Evolutionary conservation across 2,113 vertebrate genomes (phyloP).

Genomic region (Bucco capensis): DNA sequence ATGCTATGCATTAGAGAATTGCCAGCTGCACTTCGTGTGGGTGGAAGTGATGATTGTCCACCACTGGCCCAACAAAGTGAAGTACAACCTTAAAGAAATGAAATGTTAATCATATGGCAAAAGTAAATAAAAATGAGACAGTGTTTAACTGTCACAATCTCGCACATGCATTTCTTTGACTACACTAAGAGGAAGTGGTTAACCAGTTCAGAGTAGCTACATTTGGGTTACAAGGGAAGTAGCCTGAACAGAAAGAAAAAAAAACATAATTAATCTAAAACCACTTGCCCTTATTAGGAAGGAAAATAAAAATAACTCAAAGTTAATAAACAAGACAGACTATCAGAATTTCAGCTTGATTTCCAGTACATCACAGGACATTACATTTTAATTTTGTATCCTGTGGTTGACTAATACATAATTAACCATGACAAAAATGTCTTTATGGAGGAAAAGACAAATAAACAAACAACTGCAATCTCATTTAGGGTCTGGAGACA

Average conservation of each 20-base stretch:
- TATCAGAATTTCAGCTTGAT: neutral
- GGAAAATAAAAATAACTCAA: neutral
- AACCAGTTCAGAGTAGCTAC: neutral
- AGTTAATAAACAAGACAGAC: neutral
- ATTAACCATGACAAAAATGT: neutral
- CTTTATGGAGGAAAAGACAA: neutral
- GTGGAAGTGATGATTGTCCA: slow-evolving; percentile 25
- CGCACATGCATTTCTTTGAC: neutral
- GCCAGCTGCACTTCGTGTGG: slow-evolving; percentile 55
- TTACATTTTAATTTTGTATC: neutral
- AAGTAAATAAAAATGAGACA: neutral
- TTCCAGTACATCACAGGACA: neutral
- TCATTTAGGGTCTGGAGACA: neutral
- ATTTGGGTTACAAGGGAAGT: neutral
- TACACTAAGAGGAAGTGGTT: neutral
- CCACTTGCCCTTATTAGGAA: neutral
- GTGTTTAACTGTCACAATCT: neutral
- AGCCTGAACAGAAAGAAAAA: neutral
- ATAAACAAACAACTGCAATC: no score
- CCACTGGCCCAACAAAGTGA: slow-evolving; percentile 78
- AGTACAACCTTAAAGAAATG: slow-evolving; percentile 81
- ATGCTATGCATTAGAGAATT: slow-evolving; percentile 83
- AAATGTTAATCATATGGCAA: neutral
- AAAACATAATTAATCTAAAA: neutral
- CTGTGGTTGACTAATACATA: neutral